Percentiles rank a stretch among this genome's conserved stretches.
These are phyloP conservation scores for Phymatocera aterrima DNA, from an alignment of 2,888 invertebrate genomes.

Conservation along the genomic window DNA sequence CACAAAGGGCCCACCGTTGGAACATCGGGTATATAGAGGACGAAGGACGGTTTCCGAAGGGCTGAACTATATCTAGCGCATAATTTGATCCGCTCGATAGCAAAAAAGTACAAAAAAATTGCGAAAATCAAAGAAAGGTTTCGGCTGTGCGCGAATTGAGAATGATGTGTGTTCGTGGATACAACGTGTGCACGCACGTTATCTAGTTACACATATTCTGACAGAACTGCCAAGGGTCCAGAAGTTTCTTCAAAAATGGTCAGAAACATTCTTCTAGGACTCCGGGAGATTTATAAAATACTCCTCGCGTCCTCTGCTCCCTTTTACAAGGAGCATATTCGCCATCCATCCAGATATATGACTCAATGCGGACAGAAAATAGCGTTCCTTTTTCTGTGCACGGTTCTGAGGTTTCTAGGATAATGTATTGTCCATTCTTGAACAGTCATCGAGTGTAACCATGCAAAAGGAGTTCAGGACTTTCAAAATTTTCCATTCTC, in stretches of 20 bases:
- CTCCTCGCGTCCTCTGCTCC: not conserved
- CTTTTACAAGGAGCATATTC: not conserved
- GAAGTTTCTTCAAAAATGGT: not conserved
- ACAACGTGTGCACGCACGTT: too few relatives aligned
- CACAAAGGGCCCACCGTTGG: slow-evolving; percentile 35
- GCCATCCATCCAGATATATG: not conserved
- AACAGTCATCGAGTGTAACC: too few relatives aligned
- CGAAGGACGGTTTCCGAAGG: slow-evolving; percentile 20
- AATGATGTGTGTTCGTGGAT: too few relatives aligned
- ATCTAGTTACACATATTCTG: not conserved
- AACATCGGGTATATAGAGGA: slow-evolving; percentile 5
- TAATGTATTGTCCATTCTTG: too few relatives aligned
- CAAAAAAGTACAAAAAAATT: not conserved
- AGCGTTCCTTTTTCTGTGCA: not conserved
- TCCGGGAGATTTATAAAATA: not conserved
- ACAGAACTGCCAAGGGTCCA: not conserved
- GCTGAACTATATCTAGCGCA: slow-evolving; percentile 19
- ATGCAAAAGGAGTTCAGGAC: too few relatives aligned
- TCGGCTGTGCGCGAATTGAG: not conserved
- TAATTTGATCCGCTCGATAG: slow-evolving; percentile 20
- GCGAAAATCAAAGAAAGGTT: not conserved
- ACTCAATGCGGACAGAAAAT: too few relatives aligned
- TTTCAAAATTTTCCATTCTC: too few relatives aligned
- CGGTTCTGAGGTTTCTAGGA: too few relatives aligned
- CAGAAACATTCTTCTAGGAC: not conserved